Evolutionary conservation across 64 coral and sea anemone species (phyloP).

Genomic region (Cladopsammia gracilis): DNA sequence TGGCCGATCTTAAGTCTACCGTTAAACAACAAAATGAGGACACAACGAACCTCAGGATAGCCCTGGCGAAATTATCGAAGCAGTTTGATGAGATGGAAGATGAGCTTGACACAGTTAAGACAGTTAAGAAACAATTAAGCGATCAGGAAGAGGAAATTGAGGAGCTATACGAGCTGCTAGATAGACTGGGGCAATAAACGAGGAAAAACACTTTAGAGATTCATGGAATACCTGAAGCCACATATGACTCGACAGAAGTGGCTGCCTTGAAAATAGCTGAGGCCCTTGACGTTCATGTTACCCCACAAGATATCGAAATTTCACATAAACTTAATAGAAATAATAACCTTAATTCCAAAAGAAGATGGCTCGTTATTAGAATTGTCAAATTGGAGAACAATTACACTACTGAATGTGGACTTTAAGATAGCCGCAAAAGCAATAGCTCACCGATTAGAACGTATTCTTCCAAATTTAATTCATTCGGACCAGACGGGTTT

Average conservation of each 20-base stretch:
- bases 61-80: background rate
- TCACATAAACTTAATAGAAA: background rate
- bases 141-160: constrained; percentile 11
- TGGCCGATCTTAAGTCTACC: too few species aligned
- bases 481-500: too few species aligned
- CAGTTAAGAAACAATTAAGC: background rate
- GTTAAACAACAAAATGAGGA: too few species aligned
- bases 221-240: background rate
- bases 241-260: background rate
- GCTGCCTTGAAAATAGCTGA: background rate
- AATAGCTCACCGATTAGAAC: too few species aligned
- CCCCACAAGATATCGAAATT: constrained; percentile 18
- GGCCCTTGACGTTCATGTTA: background rate
- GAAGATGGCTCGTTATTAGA: too few species aligned
- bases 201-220: constrained; percentile 10
- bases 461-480: too few species aligned
- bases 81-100: background rate
- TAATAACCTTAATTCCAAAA: too few species aligned
- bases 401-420: too few species aligned
- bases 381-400: too few species aligned
- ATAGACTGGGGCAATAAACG: background rate
- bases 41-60: too few species aligned
- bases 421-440: too few species aligned
- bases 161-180: background rate
- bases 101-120: background rate